Evolutionary conservation across 2,888 invertebrate species (phyloP), one percentile per base, ranked within the genome.

Genomic region (Drosophila melanosoma): DNA sequence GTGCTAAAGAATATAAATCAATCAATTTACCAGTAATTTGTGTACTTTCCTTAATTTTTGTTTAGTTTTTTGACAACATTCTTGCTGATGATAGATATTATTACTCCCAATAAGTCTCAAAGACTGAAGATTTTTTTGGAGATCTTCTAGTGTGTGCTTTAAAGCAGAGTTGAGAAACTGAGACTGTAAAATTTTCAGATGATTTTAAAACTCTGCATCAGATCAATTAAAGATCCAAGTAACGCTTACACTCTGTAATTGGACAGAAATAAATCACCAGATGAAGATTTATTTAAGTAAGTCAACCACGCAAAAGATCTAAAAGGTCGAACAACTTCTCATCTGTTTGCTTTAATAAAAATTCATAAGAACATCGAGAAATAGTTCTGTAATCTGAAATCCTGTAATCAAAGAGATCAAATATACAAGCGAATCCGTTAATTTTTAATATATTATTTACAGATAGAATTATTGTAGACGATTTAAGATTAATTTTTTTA

Each of bases 401-500:
- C 3, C 8, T 38, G 38, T 38, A 8, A 17, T 17, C 38, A 40
- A 29, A 29, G 29, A 40, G n/a, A 40, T 10, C 10, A 6, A 8
- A 5, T 1, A n/a, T 2, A n/a, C 1, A 8, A 23, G 1, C 23
- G 20, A 45, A 7, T 23, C 7, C 20, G 45, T 45, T 1, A 23
- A 45, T 45, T 45, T 42, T 45, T 0, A 20, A 20, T 20, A 26
- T 26, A 2, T 5, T 10, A 45, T 26, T 11, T 49, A 49, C 26
- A 17, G 10, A 3, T 23, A 8, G 4, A 35, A 12, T 35, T 15
- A 3, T 15, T 40, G 7, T 40, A 10, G 20, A 15, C 40, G n/a
- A n/a, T 64, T 15, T 15, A 15, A 33, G 38, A 17, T 35, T 54
- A 40, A 49, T 36, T 40, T 74, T 42, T 79, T 74, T 57, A 77